Base-by-base conservation (phyloP, 1,140 invertebrate genomes). In the Coenobita brevimanus region DNA sequence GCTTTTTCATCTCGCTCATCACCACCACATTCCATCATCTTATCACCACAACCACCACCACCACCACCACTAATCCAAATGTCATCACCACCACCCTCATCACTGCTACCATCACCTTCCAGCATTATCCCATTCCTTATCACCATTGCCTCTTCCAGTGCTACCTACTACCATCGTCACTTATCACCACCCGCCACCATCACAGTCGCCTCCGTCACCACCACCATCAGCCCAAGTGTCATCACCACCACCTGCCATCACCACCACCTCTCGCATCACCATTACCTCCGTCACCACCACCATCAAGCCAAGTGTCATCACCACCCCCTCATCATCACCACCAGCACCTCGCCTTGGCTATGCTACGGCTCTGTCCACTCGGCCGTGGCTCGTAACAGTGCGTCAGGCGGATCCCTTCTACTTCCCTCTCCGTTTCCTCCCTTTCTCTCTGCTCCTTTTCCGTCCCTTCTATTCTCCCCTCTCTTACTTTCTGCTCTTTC, bases 391-490 rank as follows among this genome's bases (percentile, higher is more conserved):
- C n/a, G n/a, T n/a, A n/a, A n/a, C n/a, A n/a, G n/a, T n/a, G n/a
- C n/a, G n/a, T n/a, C n/a, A n/a, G n/a, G n/a, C n/a, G n/a, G n/a
- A n/a, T 27, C 60, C 3, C 15, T 60, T 24, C 2, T 24, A 0
- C 54, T 17, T 24, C 54, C 60, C 60, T 27, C 3, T 27, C 60
- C 15, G 4, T 24, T 0, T 4, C 60, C 76, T 27, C 46, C 57
- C 75, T 79, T 50, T 57, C 46, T 76, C 73, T 43, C 75, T 27
- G 15, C 41, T 71, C 30, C 67, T 71, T 38, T 38, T 71, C 67
- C 67, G 15, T 38, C 67, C 41, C 67, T 21, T 71, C 67, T 38
- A 15, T 38, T 38, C 41, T 38, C 67, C 41, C 67, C 27, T 71
- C 67, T 38, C 41, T 27, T 38, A 13, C 24, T 38, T 71, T n/a